A percentile compares a stretch with the other conserved stretches of the same genome.
These are phyloP conservation scores for Crotalus viridis DNA, from an alignment of 2,113 vertebrate genomes.

Conservation along the genomic window DNA sequence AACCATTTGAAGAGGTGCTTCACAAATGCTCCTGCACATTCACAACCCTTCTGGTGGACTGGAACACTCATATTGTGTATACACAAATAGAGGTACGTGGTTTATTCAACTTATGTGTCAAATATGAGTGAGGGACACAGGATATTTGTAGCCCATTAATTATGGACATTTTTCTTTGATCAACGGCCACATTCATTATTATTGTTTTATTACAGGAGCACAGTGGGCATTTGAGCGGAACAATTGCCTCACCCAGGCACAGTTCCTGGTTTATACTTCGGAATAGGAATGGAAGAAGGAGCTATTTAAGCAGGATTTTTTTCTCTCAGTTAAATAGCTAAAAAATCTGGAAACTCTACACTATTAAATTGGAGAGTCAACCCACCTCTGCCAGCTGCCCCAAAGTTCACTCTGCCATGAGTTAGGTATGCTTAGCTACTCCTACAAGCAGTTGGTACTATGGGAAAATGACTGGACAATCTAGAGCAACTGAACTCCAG, in stretches of 20 bases:
- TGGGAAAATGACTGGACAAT: not conserved
- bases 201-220: not conserved
- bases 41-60: not conserved
- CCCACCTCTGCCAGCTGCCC: not conserved
- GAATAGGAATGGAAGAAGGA: not conserved
- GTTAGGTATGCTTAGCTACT: not conserved
- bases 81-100: not conserved
- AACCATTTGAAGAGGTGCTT: not conserved
- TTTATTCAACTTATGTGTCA: not conserved
- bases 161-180: not conserved
- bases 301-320: not conserved
- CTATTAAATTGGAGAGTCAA: not conserved
- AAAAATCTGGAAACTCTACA: not conserved
- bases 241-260: not conserved
- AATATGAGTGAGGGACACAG: not conserved
- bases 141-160: not conserved
- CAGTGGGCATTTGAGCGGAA: not conserved
- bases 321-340: not conserved
- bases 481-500: not conserved
- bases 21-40: not conserved
- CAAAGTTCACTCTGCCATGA: not conserved
- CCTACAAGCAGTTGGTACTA: not conserved
- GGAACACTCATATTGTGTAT: not conserved
- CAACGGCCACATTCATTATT: not conserved
- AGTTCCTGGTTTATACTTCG: not conserved